These are phyloP conservation scores for Dryomyza anilis DNA, from an alignment of 2,888 invertebrate genomes.

Conservation along the genomic window DNA sequence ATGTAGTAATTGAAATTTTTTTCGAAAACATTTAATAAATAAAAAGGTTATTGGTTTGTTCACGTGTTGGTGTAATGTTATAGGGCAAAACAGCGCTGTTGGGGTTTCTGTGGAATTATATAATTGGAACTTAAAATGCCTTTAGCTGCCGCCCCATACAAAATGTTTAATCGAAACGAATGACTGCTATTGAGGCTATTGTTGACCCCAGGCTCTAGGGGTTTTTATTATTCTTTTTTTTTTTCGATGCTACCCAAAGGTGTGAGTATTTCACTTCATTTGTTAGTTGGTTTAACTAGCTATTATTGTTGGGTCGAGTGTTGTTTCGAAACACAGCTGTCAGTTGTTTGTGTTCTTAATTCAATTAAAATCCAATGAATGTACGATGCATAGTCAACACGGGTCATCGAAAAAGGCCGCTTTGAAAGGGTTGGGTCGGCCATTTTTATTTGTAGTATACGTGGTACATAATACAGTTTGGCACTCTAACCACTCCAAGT, in stretches of 20 bases:
- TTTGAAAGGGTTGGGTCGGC: background rate
- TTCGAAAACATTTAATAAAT: too few species aligned
- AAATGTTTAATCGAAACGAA: conserved; percentile 16
- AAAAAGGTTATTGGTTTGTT: background rate
- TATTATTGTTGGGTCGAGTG: background rate
- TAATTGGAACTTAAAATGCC: too few species aligned
- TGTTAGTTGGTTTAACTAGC: background rate
- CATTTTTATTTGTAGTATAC: too few species aligned
- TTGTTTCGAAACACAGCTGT: background rate
- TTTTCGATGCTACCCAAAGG: too few species aligned
- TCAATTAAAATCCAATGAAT: conserved; percentile 13
- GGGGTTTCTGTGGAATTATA: too few species aligned
- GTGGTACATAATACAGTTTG: too few species aligned
- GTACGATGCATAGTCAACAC: background rate
- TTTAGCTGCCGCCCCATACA: background rate
- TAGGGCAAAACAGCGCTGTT: too few species aligned
- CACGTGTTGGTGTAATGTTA: too few species aligned
- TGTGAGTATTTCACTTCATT: conserved; percentile 1
- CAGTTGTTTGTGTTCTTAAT: conserved; percentile 16
- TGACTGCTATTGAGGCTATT: conserved; percentile 1
- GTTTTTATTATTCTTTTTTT: background rate
- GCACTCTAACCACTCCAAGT: too few species aligned
- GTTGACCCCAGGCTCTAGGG: background rate
- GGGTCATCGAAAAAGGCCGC: background rate
- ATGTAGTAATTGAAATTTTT: background rate